These are phyloP conservation scores for Cherax quadricarinatus DNA, from an alignment of 1,140 invertebrate genomes.

Conservation along the genomic window DNA sequence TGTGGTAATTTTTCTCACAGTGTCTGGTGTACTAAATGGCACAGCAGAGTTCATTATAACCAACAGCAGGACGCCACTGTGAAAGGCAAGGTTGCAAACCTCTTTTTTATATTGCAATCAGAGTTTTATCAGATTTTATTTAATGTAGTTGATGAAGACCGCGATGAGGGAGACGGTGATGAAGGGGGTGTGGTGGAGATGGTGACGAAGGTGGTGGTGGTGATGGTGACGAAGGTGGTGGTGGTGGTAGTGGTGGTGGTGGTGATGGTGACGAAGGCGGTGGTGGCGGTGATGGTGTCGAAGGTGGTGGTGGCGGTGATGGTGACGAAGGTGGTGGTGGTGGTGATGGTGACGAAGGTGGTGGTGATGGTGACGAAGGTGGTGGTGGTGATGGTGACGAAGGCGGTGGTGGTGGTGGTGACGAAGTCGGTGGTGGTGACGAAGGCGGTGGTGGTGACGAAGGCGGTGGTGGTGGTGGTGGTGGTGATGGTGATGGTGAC, in stretches of 20 bases:
- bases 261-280: background rate
- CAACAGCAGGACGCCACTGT: too few species aligned
- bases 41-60: too few species aligned
- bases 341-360: background rate
- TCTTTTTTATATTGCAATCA: too few species aligned
- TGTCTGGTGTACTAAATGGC: too few species aligned
- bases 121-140: too few species aligned
- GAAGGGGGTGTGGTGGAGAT: background rate
- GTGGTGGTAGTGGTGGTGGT: background rate
- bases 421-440: background rate
- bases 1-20: too few species aligned
- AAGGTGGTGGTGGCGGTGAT: background rate
- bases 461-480: background rate
- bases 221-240: background rate
- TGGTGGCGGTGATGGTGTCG: background rate
- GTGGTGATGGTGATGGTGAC: background rate
- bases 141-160: too few species aligned
- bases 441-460: too few species aligned
- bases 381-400: too few species aligned
- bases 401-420: background rate
- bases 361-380: too few species aligned
- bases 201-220: too few species aligned
- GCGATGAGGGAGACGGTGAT: background rate
- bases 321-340: background rate
- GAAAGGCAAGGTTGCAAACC: too few species aligned